Base-by-base conservation (phyloP, 2,888 invertebrate genomes). In the Xylota sylvarum region DNA sequence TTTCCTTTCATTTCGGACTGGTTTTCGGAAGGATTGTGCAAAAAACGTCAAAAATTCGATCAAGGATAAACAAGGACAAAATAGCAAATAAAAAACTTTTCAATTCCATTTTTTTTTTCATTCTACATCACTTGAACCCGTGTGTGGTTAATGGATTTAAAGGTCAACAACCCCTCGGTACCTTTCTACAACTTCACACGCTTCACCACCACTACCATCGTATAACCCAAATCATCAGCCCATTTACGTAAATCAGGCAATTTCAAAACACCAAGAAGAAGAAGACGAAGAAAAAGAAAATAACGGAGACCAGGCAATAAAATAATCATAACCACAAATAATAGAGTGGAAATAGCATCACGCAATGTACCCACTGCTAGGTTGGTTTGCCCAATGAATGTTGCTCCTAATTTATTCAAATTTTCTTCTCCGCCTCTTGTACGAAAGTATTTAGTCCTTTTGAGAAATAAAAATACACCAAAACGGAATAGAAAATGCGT, bases 231-330 rank as follows among this genome's bases (percentile, higher is more conserved):
- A 23, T 12, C 37, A 58, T n/a, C n/a, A 58, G 19, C 17, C 37
- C 37, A 19, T 60, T 60, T 60, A 14, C 14, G 23, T 62, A 88
- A 88, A 82, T 86, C 86, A 76, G 56, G 83, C 80, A 86, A 46
- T 48, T 19, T 27, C 56, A 58, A 64, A 48, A 77, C 52, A 50
- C 23, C 48, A 73, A 76, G 69, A 76, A 73, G 55, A 74, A 73
- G 72, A 67, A 73, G 55, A 74, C 69, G 72, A 67, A 80, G 52
- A 35, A 40, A 35, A 5, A 3, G 4, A 9, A 37, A 37, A 37
- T 37, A 9, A 37, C 7, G 37, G 37, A 10, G 55, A 60, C 67
- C 37, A 27, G 37, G 70, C 37, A 27, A 35, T 64, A 62, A 67
- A 52, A 73, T 60, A 67, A 27, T 46, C 35, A 58, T 50, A 58